Percentiles rank a stretch among this genome's conserved stretches.
Conservation (phyloP, 2,797 vertebrate genomes). For the Schizopygopsis malacanthus region DNA sequence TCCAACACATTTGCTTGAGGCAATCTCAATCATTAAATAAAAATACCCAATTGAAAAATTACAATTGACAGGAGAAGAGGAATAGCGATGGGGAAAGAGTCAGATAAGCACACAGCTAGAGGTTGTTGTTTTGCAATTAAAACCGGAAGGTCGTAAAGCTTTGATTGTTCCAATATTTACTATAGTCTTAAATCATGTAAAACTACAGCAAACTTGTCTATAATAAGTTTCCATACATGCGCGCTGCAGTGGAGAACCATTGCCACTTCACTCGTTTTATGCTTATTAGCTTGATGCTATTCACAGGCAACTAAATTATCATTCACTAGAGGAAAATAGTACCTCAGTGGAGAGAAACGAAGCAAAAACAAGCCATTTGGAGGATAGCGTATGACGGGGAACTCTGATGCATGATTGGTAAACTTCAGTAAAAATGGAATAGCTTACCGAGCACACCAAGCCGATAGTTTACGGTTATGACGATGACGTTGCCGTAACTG, state of each 20-base stretch:
- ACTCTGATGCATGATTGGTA: not conserved
- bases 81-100: not conserved
- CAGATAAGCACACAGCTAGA: not conserved
- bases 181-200: slow-evolving; percentile 42
- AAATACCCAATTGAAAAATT: slow-evolving; percentile 20
- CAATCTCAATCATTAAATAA: slow-evolving; percentile 28
- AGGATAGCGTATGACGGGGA: not conserved
- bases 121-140: slow-evolving; percentile 22
- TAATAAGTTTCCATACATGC: slow-evolving; percentile 33
- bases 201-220: slow-evolving; percentile 39
- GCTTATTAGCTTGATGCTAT: slow-evolving; percentile 40
- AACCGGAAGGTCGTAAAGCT: slow-evolving; percentile 31
- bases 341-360: slow-evolving; percentile 54
- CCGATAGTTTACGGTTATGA: slow-evolving; percentile 98
- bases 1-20: slow-evolving; percentile 21
- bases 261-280: slow-evolving; percentile 31
- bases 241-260: slow-evolving; percentile 4
- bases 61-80: not conserved
- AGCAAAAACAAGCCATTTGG: slow-evolving; percentile 47
- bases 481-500: slow-evolving; percentile 99
- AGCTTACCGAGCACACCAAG: slow-evolving; percentile 97
- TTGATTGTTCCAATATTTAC: slow-evolving; percentile 40
- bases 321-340: not conserved
- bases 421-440: not conserved
- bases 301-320: slow-evolving; percentile 46